These are phyloP conservation scores for Nansenia antarctica DNA, from an alignment of 2,113 vertebrate species.

Conservation along the genomic window DNA sequence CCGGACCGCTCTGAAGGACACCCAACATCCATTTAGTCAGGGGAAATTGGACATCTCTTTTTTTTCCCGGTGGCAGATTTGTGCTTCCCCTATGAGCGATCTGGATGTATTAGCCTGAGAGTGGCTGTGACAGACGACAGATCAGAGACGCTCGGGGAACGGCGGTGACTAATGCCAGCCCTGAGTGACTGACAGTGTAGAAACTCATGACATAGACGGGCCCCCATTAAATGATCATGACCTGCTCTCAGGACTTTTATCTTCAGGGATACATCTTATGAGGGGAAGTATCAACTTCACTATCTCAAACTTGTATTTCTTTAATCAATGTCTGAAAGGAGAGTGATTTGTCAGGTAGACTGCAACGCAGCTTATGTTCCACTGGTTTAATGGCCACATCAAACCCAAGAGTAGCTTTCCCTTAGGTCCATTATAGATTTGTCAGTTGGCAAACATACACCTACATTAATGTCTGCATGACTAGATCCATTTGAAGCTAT, in stretches of 20 bases:
- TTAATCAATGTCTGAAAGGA: constrained; percentile 54
- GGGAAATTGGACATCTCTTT: constrained; percentile 70
- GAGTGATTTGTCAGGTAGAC: constrained; percentile 45
- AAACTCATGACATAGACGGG: too few relatives aligned
- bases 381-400: constrained; percentile 36
- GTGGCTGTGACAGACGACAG: constrained; percentile 62
- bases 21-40: constrained; percentile 61
- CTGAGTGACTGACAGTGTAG: constrained; percentile 64
- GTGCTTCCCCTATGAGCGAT: constrained; percentile 17
- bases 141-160: constrained; percentile 48
- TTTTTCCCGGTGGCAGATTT: constrained; percentile 36
- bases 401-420: constrained; percentile 21
- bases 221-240: constrained; percentile 57
- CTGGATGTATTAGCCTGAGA: constrained; percentile 53
- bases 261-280: constrained; percentile 56
- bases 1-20: constrained; percentile 59
- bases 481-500: too few relatives aligned
- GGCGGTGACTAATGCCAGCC: constrained; percentile 57
- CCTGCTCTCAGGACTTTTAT: constrained; percentile 34
- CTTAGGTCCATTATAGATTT: constrained; percentile 20
- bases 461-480: too few relatives aligned
- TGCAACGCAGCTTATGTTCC: constrained; percentile 31
- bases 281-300: constrained; percentile 49
- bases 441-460: constrained; percentile 14
- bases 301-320: constrained; percentile 51